Evolutionary conservation across 2,113 vertebrate species (phyloP).

Genomic region (Orcinus orca): DNA sequence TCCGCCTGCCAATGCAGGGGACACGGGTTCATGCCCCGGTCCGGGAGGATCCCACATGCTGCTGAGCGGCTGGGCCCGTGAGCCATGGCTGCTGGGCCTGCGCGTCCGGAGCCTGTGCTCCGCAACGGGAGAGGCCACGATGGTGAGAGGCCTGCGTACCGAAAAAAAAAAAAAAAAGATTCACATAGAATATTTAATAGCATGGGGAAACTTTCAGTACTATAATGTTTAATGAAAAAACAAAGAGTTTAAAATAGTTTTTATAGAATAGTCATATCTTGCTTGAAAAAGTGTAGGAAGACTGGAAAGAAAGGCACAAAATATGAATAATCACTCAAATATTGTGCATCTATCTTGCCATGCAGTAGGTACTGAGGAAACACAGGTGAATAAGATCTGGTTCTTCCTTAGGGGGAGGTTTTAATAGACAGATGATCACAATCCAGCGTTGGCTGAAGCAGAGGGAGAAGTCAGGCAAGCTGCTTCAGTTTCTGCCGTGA

Average conservation of each 20-base stretch:
- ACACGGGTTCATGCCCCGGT: no score
- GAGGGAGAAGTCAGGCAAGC: neutral
- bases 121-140: rapidly evolving
- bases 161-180: neutral
- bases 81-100: no score
- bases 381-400: neutral
- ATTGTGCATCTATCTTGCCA: neutral
- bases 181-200: neutral
- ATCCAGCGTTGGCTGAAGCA: neutral
- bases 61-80: no score
- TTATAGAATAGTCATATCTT: neutral
- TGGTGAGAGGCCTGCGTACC: no score
- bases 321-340: neutral
- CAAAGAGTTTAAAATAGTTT: neutral
- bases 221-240: neutral
- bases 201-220: neutral
- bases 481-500: neutral
- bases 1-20: no score
- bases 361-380: neutral
- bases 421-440: neutral
- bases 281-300: neutral
- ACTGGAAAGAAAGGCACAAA: neutral
- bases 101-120: no score
- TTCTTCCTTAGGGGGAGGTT: neutral
- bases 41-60: no score